Evolutionary conservation across 2,888 invertebrate species (phyloP), one percentile per base, ranked within the genome.

Genomic region (Sinotaia quadrata): DNA sequence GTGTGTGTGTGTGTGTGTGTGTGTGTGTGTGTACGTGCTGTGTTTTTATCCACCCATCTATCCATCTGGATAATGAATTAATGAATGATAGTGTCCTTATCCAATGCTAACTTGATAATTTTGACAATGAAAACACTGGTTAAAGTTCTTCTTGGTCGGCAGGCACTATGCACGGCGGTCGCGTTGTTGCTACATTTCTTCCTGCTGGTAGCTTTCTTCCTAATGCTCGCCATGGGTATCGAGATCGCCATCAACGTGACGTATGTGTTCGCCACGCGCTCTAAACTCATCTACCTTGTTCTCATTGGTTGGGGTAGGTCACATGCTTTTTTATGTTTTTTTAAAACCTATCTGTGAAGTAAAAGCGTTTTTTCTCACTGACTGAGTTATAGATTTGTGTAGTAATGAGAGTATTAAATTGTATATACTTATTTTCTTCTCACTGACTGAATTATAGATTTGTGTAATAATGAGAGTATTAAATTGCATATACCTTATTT

Each of bases 221-320:
- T 81, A 31, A 85, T 85, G 85, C 66, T 85, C 62, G 83, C 81
- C 0, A 81, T 83, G 62, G 85, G 84, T 18, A 71, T 85, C 2
- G 79, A 84, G 67, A 78, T 85, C 29, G 74, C 81, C 7, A 69
- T 85, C 7, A 78, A 80, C 57, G 79, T 85, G 47, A 72, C 83
- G 15, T 84, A 81, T 71, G 84, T 85, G 41, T 85, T 85, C 67
- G 75, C 74, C 18, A 78, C 78, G n/a, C 72, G 71, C 27, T 79
- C 80, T 15, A 70, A 80, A 29, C 62, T 76, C 3, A 68, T 65
- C 29, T 78, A 76, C 74, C 63, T 80, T 3, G 41, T 78, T n/a
- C 74, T 78, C 15, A 60, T 75, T 0, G 77, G 79, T 10, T 85
- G 85, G 85, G 72, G 85, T 84, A 76, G 74, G 80, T 77, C 41